phyloP scores from a whole-genome alignment of 2,113 vertebrate genomes.

The Scophthalmus maximus region DNA sequence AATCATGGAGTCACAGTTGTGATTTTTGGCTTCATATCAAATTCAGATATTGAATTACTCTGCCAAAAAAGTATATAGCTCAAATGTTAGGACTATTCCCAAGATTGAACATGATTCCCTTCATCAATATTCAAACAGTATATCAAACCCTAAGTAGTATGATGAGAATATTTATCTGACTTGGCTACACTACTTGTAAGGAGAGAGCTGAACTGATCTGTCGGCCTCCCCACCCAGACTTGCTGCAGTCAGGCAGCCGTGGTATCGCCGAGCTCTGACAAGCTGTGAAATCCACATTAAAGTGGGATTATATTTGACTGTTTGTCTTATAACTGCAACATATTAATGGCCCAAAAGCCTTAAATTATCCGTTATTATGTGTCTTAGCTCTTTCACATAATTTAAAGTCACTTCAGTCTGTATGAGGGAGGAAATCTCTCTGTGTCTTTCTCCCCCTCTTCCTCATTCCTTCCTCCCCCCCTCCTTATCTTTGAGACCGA shows the following conservation, averaged over 20 bases:
- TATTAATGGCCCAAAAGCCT: constrained; percentile 57
- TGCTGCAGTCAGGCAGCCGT: constrained; percentile 36
- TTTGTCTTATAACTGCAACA: constrained; percentile 55
- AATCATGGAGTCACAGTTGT: constrained; percentile 13
- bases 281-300: constrained; percentile 51
- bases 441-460: constrained; percentile 42
- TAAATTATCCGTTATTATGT: constrained; percentile 80
- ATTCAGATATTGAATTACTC: constrained; percentile 26
- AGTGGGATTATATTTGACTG: constrained; percentile 58
- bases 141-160: constrained; percentile 56
- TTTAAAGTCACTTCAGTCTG: constrained; percentile 67
- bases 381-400: constrained; percentile 53
- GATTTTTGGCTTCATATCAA: constrained; percentile 24
- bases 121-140: constrained; percentile 74
- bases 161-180: constrained; percentile 64
- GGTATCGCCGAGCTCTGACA: constrained; percentile 37
- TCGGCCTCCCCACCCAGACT: not conserved
- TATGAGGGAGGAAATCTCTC: constrained; percentile 54
- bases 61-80: constrained; percentile 32
- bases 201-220: constrained; percentile 46
- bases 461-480: constrained; percentile 36
- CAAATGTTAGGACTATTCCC: constrained; percentile 29
- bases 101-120: constrained; percentile 61
- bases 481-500: constrained; percentile 77
- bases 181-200: constrained; percentile 28